These are phyloP conservation scores for Lacanobia wlatinum DNA, from an alignment of 2,888 invertebrate species.

Conservation along the genomic window DNA sequence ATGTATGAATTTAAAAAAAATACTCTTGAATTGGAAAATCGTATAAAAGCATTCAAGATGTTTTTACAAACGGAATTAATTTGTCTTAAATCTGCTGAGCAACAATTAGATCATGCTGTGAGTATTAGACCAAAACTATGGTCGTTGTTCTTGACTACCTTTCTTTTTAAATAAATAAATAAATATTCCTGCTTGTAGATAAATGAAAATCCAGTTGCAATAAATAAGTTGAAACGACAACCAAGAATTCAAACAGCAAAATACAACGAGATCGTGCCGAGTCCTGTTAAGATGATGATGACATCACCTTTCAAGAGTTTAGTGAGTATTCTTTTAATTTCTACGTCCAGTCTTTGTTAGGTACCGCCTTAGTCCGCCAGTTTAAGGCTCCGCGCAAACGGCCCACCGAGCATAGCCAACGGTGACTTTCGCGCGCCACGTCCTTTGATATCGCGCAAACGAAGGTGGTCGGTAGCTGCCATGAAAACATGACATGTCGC, in stretches of 20 bases:
- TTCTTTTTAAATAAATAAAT: background rate
- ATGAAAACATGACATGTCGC: too few species aligned
- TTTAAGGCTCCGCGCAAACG: too few species aligned
- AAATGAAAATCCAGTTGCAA: constrained; percentile 54
- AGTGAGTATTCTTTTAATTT: constrained; percentile 70
- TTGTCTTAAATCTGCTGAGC: constrained; percentile 69
- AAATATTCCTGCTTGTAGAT: constrained; percentile 57
- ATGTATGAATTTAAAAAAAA: constrained; percentile 80
- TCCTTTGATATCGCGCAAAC: too few species aligned
- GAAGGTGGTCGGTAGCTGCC: too few species aligned
- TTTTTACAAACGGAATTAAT: constrained; percentile 73
- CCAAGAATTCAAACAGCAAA: constrained; percentile 68
- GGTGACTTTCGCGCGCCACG: too few species aligned
- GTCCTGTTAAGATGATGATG: constrained; percentile 82
- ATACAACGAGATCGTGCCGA: constrained; percentile 80
- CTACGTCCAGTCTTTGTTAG: too few species aligned
- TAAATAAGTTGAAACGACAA: constrained; percentile 55
- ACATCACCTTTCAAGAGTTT: constrained; percentile 81
- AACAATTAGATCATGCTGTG: constrained; percentile 73
- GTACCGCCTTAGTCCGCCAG: too few species aligned
- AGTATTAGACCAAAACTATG: constrained; percentile 13
- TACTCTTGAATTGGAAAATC: constrained; percentile 78
- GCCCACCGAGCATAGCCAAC: too few species aligned
- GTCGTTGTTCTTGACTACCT: background rate
- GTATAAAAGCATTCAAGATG: constrained; percentile 75